A percentile compares a stretch with the other conserved stretches of the same genome.
These are phyloP conservation scores for Meda fulgida DNA, from an alignment of 2,797 vertebrate species.

Conservation along the genomic window DNA sequence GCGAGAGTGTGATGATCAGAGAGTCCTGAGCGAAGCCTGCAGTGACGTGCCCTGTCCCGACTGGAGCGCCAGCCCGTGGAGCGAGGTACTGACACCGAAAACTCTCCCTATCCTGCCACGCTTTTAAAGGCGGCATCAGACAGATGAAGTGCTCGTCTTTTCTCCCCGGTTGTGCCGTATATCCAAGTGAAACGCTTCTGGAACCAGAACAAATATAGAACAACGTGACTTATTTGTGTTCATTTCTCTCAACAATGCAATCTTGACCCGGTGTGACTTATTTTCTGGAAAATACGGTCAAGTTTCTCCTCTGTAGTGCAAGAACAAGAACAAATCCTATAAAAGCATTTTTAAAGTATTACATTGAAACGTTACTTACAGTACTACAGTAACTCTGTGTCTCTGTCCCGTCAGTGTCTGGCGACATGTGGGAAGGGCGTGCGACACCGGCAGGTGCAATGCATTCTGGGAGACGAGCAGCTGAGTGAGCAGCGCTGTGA, in stretches of 20 bases:
- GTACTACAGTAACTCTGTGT: not conserved
- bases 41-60: constrained; percentile 87
- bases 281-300: too few relatives aligned
- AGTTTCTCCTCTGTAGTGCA: too few relatives aligned
- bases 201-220: not conserved
- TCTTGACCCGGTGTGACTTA: too few relatives aligned
- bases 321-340: too few relatives aligned
- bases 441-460: constrained; percentile 87
- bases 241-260: too few relatives aligned
- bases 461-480: constrained; percentile 80
- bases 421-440: constrained; percentile 91
- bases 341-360: too few relatives aligned
- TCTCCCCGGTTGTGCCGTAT: not conserved
- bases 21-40: constrained; percentile 80
- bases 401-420: constrained; percentile 78
- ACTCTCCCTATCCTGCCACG: not conserved
- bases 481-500: constrained; percentile 87
- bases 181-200: not conserved
- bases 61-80: constrained; percentile 92
- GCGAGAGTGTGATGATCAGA: constrained; percentile 82
- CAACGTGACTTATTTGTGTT: too few relatives aligned
- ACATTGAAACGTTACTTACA: not conserved
- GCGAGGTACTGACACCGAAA: constrained; percentile 79
- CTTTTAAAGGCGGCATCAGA: not conserved
- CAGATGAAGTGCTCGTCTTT: not conserved